phyloP scores from a whole-genome alignment of 1,140 invertebrate species.

The Sipha flava region DNA sequence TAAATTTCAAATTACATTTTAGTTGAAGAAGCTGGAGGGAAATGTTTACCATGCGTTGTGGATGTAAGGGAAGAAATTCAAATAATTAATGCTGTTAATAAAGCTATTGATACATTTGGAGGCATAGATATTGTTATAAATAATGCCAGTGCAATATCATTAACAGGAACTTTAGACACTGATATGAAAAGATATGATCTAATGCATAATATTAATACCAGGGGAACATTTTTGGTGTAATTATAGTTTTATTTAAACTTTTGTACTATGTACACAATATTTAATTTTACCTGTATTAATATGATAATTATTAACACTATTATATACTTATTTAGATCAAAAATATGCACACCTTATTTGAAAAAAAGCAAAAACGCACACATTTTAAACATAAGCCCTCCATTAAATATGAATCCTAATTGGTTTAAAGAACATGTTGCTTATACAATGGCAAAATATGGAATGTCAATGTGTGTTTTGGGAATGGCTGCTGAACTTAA shows the following conservation, averaged over 20 bases:
- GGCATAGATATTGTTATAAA: conserved; percentile 93
- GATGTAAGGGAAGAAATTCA: conserved; percentile 84
- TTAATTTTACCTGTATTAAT: too few relatives aligned
- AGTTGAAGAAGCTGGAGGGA: conserved; percentile 87
- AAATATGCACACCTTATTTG: conserved; percentile 82
- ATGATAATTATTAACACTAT: too few relatives aligned
- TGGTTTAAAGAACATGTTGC: conserved; percentile 91
- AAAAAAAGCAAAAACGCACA: conserved; percentile 85
- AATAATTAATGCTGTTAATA: conserved; percentile 74
- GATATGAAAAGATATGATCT: conserved; percentile 94
- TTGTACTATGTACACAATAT: neutral
- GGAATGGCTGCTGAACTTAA: conserved; percentile 92
- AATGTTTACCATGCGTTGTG: conserved; percentile 83
- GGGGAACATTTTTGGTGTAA: conserved; percentile 88
- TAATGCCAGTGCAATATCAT: conserved; percentile 92
- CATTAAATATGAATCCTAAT: conserved; percentile 75
- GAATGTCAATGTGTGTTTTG: conserved; percentile 97
- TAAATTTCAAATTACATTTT: conserved; percentile 34
- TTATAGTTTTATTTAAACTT: neutral
- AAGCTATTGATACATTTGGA: conserved; percentile 84
- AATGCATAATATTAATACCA: conserved; percentile 84
- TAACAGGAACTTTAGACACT: conserved; percentile 76
- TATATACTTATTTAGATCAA: conserved; percentile 79
- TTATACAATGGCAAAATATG: conserved; percentile 98
- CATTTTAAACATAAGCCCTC: conserved; percentile 92